Evolutionary conservation across 2,113 vertebrate genomes (phyloP).

Genomic region (Elaphurus davidianus): DNA sequence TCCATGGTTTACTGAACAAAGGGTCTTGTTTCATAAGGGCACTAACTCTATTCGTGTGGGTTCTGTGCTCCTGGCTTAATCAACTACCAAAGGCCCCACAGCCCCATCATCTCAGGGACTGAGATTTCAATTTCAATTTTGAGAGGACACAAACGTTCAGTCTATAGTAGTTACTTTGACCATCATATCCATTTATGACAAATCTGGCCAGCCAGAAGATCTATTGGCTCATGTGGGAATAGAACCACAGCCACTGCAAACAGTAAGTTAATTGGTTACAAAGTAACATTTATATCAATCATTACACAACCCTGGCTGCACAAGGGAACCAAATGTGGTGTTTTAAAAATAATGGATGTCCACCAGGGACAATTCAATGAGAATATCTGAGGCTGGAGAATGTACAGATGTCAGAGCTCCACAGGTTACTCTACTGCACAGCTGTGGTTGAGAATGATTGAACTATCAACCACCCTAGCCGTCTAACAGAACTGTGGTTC

Average conservation of each 20-base stretch:
- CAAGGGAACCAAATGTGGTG: neutral
- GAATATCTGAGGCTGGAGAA: neutral
- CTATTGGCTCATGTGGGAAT: slow-evolving; percentile 7
- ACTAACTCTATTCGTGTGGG: neutral
- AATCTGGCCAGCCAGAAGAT: slow-evolving; percentile 33
- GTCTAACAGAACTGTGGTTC: neutral
- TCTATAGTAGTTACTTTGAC: neutral
- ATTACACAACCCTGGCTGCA: neutral
- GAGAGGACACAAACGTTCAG: neutral
- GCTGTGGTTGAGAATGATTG: neutral
- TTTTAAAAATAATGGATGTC: neutral
- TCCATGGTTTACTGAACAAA: neutral
- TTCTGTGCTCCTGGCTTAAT: neutral
- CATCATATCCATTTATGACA: neutral
- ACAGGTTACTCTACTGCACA: neutral
- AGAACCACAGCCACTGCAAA: neutral
- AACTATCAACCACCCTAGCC: neutral
- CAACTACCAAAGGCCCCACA: neutral
- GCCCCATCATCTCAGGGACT: neutral
- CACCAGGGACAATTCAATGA: neutral
- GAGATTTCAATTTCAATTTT: neutral
- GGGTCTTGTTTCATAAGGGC: neutral
- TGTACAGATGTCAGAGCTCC: neutral
- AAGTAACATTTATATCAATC: slow-evolving; percentile 22
- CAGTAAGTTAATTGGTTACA: slow-evolving; percentile 5